Percentiles rank a stretch among this genome's conserved stretches.
These are phyloP conservation scores for Sinocyclocheilus rhinocerous DNA, from an alignment of 2,113 vertebrate species.

Conservation along the genomic window DNA sequence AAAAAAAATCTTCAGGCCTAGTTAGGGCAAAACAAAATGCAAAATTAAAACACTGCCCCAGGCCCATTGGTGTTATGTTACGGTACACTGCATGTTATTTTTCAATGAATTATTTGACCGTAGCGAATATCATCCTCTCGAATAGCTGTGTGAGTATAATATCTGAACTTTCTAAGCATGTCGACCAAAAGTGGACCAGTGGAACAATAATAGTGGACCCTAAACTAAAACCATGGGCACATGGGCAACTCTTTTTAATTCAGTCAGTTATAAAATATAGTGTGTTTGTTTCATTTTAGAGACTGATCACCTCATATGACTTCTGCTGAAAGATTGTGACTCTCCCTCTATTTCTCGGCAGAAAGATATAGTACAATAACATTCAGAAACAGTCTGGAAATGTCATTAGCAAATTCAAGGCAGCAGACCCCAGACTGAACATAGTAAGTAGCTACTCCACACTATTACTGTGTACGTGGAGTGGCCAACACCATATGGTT, in stretches of 20 bases:
- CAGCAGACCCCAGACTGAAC: slow-evolving; percentile 52
- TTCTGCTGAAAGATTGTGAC: background rate
- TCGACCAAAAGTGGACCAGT: background rate
- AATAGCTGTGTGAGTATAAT: background rate
- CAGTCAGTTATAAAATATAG: background rate
- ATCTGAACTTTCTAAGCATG: background rate
- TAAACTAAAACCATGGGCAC: background rate
- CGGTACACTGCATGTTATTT: background rate
- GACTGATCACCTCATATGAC: slow-evolving; percentile 27
- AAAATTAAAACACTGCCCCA: background rate
- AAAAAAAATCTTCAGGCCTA: background rate
- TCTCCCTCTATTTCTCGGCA: background rate
- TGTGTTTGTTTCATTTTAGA: background rate
- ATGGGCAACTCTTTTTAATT: background rate
- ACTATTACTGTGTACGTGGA: slow-evolving; percentile 49
- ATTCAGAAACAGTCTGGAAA: slow-evolving; percentile 49
- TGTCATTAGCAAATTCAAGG: slow-evolving; percentile 45
- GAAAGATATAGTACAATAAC: slow-evolving; percentile 37
- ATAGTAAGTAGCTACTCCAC: slow-evolving; percentile 52
- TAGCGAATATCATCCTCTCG: background rate
- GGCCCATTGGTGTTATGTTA: background rate
- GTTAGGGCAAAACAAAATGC: background rate
- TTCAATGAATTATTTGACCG: background rate
- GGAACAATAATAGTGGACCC: background rate
- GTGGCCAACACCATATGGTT: slow-evolving; percentile 49